phyloP scores from a whole-genome alignment of 1,140 invertebrate species.

The Cyphomyrmex costatus region DNA sequence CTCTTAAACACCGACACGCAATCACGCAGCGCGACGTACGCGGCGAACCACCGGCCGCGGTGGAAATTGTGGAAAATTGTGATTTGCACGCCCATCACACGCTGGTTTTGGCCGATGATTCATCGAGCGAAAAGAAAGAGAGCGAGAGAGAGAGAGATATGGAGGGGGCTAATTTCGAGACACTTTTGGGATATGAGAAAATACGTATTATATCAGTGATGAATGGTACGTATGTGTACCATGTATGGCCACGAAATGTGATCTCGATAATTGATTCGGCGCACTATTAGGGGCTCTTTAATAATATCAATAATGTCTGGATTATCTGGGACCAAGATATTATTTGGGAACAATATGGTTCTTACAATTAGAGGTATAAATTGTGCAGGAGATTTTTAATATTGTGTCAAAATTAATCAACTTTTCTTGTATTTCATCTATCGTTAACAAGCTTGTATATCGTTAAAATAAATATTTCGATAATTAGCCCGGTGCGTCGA shows the following conservation, averaged over 20 bases:
- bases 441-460: slow-evolving; percentile 3
- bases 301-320: slow-evolving; percentile 19
- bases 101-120: slow-evolving; percentile 62
- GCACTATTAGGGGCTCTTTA: slow-evolving; percentile 44
- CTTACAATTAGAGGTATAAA: background rate
- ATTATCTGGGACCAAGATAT: background rate
- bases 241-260: background rate
- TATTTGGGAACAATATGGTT: background rate
- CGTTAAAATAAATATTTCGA: background rate
- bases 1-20: slow-evolving; percentile 56
- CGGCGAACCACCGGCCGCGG: slow-evolving; percentile 44
- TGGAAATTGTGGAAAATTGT: slow-evolving; percentile 75
- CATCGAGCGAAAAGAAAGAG: slow-evolving; percentile 40
- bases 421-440: slow-evolving; percentile 9
- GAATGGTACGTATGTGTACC: slow-evolving; percentile 20
- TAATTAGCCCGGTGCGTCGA: slow-evolving; percentile 23
- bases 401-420: background rate
- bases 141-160: background rate
- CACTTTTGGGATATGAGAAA: slow-evolving; percentile 42
- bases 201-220: slow-evolving; percentile 37
- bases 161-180: slow-evolving; percentile 54
- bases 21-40: slow-evolving; percentile 41
- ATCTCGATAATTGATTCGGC: slow-evolving; percentile 44
- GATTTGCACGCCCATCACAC: slow-evolving; percentile 72
- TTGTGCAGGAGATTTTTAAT: background rate